Conservation (phyloP, 2,113 vertebrate species). For the Melanocharis versteri region DNA sequence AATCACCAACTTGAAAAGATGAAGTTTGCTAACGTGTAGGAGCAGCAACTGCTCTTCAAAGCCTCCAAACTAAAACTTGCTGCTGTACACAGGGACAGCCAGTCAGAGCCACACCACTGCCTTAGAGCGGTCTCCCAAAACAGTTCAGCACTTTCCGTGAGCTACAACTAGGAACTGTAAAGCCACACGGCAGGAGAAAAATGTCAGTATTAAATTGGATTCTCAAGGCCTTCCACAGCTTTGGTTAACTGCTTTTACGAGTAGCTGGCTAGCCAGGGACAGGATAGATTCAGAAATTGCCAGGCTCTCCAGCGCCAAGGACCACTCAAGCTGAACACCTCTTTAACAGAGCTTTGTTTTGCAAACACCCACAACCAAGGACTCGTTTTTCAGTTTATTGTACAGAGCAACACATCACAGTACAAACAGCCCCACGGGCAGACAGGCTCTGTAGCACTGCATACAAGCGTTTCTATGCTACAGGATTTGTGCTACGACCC, state of each 20-base stretch:
- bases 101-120: not conserved
- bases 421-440: not conserved
- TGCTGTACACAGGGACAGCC: not conserved
- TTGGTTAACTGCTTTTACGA: not conserved
- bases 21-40: not conserved
- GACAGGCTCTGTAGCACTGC: not conserved
- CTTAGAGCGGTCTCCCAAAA: not conserved
- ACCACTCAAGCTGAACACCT: not conserved
- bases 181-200: not conserved
- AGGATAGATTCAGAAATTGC: not conserved
- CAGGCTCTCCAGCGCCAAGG: not conserved
- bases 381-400: not conserved
- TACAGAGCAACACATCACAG: not conserved
- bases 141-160: not conserved
- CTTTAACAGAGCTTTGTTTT: not conserved
- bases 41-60: not conserved
- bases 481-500: rapidly evolving
- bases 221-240: not conserved
- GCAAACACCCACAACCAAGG: not conserved
- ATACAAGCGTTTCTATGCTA: rapidly evolving
- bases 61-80: not conserved
- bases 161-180: not conserved
- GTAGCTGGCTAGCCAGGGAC: not conserved
- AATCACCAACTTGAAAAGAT: not conserved
- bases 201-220: not conserved